Evolutionary conservation across 2,113 vertebrate genomes (phyloP), one percentile per base, ranked within the genome.

Genomic region (Saccopteryx leptura): DNA sequence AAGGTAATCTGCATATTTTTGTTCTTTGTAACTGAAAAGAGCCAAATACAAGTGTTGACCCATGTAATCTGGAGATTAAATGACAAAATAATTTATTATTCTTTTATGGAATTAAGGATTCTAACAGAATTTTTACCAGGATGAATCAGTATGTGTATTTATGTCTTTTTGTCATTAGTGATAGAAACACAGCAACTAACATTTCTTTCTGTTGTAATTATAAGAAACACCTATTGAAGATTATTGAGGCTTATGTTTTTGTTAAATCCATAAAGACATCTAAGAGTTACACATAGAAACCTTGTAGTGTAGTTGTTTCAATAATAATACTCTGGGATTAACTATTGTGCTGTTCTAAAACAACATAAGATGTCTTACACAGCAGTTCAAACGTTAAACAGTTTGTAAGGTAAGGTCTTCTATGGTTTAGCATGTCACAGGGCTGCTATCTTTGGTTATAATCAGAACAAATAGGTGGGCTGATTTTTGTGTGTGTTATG

Each of bases 311-410:
- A 72, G 76, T 85, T 85, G 11, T 63, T 87, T 92, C 19, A 90
- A 12, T 87, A 95, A 68, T 33, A 89, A 65, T 39, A 39, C 14
- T 54, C 28, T 48, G n/a, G 48, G 15, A 68, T 93, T 76, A 66
- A 85, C 95, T 89, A n/a, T 69, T 68, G 28, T 85, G 39, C 10
- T 91, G 7, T 54, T 94, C 97, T 72, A 85, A 96, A 88, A 61
- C 2, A 85, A 26, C n/a, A 19, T 72, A 69, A 74, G 13, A 68
- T 28, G 19, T 85, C 33, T 93, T 58, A 90, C 58, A 33, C 1
- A 88, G 68, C 12, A 56, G 48, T 79, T 92, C 46, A 88, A 68
- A 92, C 81, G 60, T 63, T 75, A 88, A 80, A 68, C 9, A 48
- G 0, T 78, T 91, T 75, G 54, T 28, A 71, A 33, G 23, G 17